These are phyloP conservation scores for Chelonus formosanus DNA, from an alignment of 2,888 invertebrate species.

Conservation along the genomic window DNA sequence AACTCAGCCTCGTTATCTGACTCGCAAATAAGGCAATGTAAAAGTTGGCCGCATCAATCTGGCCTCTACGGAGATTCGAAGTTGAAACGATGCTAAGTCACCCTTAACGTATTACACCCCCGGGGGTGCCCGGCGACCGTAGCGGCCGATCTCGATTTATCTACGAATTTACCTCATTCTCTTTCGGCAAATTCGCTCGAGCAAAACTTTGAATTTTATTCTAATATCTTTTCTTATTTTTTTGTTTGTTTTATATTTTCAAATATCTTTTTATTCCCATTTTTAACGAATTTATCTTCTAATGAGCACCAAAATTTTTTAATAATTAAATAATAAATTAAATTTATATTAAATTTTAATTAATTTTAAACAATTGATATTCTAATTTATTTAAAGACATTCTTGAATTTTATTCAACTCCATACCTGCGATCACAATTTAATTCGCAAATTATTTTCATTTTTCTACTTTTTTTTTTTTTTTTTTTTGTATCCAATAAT, in stretches of 20 bases:
- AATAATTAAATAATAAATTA: too few species aligned
- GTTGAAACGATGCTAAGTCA: slow-evolving; percentile 65
- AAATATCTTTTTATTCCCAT: background rate
- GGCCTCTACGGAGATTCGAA: slow-evolving; percentile 63
- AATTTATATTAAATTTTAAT: too few species aligned
- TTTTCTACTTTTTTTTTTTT: too few species aligned
- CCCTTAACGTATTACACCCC: slow-evolving; percentile 64
- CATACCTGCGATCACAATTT: too few species aligned
- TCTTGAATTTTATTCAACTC: too few species aligned
- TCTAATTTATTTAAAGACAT: too few species aligned
- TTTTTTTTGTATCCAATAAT: too few species aligned
- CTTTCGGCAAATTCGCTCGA: too few species aligned
- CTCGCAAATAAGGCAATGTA: slow-evolving; percentile 65
- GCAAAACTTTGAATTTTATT: too few species aligned
- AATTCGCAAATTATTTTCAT: too few species aligned
- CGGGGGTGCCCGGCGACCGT: slow-evolving; percentile 49
- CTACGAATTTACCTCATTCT: slow-evolving; percentile 44
- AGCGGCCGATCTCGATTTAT: slow-evolving; percentile 51
- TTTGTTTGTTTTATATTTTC: slow-evolving; percentile 26
- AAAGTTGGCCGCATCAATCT: slow-evolving; percentile 66
- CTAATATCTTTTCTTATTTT: slow-evolving; percentile 30
- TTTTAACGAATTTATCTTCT: background rate
- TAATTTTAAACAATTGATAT: too few species aligned
- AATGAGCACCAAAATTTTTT: too few species aligned
- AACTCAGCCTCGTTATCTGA: slow-evolving; percentile 66